Evolutionary conservation across 2,888 invertebrate species (phyloP).

Genomic region (Phalangium opilio): DNA sequence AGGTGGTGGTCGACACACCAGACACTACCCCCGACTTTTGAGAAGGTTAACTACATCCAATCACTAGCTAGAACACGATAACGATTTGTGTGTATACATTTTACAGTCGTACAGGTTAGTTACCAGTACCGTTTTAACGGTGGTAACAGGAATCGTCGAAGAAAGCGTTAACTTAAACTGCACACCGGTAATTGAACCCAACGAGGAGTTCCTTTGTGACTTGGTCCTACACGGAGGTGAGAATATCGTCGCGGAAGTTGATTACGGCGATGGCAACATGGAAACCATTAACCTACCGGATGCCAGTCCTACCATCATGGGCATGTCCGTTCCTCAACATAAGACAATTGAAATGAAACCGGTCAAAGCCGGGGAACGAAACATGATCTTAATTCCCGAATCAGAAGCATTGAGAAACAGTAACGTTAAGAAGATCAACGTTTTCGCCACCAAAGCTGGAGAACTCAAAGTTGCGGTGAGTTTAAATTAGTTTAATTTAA

Average conservation of each 20-base stretch:
- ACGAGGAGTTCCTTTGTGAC: constrained; percentile 24
- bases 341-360: constrained; percentile 13
- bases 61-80: no score
- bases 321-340: constrained; percentile 12
- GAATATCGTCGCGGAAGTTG: constrained; percentile 21
- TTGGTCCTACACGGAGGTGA: constrained; percentile 25
- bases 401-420: no score
- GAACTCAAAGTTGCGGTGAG: no score
- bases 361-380: neutral
- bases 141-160: constrained; percentile 22
- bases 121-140: constrained; percentile 23
- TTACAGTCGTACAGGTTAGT: constrained; percentile 16
- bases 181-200: constrained; percentile 25
- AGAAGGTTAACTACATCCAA: no score
- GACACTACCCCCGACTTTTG: no score
- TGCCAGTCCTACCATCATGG: constrained; percentile 3
- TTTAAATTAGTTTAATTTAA: no score
- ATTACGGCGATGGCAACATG: constrained; percentile 20
- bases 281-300: no score
- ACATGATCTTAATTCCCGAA: no score
- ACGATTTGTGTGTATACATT: neutral
- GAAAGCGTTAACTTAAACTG: constrained; percentile 23
- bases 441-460: no score
- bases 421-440: no score
- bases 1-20: no score